phyloP scores from a whole-genome alignment of 1,140 invertebrate species.

The Diabrotica undecimpunctata region DNA sequence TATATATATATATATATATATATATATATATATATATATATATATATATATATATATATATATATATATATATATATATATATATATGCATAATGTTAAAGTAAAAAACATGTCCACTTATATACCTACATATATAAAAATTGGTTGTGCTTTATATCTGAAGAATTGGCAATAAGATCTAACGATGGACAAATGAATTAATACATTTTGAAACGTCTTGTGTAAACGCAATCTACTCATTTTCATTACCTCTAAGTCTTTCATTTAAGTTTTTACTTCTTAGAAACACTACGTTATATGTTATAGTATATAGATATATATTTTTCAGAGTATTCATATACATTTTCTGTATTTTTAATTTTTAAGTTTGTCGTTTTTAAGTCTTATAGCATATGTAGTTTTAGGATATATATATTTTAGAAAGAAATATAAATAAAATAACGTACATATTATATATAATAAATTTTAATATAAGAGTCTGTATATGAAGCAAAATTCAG shows the following conservation, averaged over 20 bases:
- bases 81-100: no score
- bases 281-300: slow-evolving; percentile 19
- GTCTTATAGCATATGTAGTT: slow-evolving; percentile 22
- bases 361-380: slow-evolving; percentile 30
- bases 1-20: no score
- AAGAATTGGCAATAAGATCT: no score
- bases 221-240: slow-evolving; percentile 24
- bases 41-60: no score
- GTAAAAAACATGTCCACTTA: no score
- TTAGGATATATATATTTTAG: slow-evolving; percentile 8
- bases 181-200: no score
- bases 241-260: slow-evolving; percentile 38
- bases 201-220: not conserved
- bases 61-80: no score
- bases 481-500: not conserved
- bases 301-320: slow-evolving; percentile 31
- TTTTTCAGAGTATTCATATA: slow-evolving; percentile 45
- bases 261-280: slow-evolving; percentile 33
- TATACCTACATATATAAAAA: no score
- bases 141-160: no score
- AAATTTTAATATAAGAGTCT: not conserved
- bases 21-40: no score
- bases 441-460: slow-evolving; percentile 10
- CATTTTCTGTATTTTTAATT: slow-evolving; percentile 29
- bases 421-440: not conserved